These are phyloP conservation scores for Scaptomyza tumidula DNA, from an alignment of 2,888 invertebrate genomes.

Conservation along the genomic window DNA sequence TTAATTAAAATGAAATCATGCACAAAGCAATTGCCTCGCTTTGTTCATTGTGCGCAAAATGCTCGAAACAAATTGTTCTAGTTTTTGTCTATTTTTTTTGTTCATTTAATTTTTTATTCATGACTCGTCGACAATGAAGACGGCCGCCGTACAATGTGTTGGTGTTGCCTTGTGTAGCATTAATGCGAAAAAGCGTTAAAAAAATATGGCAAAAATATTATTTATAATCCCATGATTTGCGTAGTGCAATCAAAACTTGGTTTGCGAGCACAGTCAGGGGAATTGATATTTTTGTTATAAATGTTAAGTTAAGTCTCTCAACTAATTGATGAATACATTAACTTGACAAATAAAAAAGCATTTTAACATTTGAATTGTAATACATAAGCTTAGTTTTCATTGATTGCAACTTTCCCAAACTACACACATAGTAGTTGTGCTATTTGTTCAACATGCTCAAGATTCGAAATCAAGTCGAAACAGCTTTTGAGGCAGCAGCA, in stretches of 20 bases:
- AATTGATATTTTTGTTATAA: background rate
- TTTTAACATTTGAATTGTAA: background rate
- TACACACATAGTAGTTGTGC: slow-evolving; percentile 9
- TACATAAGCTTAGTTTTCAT: slow-evolving; percentile 12
- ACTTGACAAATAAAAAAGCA: background rate
- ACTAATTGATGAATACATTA: slow-evolving; percentile 6
- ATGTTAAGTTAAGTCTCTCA: background rate
- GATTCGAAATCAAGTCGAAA: slow-evolving; percentile 43
- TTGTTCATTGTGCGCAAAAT: slow-evolving; percentile 75
- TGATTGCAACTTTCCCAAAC: slow-evolving; percentile 43
- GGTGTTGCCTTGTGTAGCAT: slow-evolving; percentile 50
- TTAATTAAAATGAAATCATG: slow-evolving; percentile 80
- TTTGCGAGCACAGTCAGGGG: slow-evolving; percentile 25
- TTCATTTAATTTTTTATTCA: slow-evolving; percentile 60
- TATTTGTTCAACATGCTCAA: slow-evolving; percentile 26
- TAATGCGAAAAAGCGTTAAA: slow-evolving; percentile 23
- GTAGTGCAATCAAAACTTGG: slow-evolving; percentile 52
- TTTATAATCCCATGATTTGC: slow-evolving; percentile 50
- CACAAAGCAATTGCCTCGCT: slow-evolving; percentile 79
- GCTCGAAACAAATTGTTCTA: slow-evolving; percentile 72
- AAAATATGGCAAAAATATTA: slow-evolving; percentile 5
- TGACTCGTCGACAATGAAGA: slow-evolving; percentile 78
- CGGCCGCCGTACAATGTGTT: slow-evolving; percentile 49
- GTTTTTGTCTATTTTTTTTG: slow-evolving; percentile 59
- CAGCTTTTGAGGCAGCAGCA: slow-evolving; percentile 37